Percentiles rank a stretch among this genome's conserved stretches.
These are phyloP conservation scores for Barbus barbus DNA, from an alignment of 2,113 vertebrate species.

Conservation along the genomic window DNA sequence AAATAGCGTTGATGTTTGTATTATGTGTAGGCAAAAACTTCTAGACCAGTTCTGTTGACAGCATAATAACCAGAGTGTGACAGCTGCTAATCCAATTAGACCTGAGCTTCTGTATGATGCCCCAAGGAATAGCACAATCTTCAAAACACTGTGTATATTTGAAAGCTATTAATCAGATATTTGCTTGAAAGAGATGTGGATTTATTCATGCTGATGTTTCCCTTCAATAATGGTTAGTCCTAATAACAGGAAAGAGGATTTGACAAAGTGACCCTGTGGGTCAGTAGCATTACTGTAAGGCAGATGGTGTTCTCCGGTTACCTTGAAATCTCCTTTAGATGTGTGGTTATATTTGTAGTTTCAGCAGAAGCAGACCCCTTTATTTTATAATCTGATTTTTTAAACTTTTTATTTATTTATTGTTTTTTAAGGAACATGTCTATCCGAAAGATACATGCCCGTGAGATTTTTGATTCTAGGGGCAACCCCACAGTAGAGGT, in stretches of 20 bases:
- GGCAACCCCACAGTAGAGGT: constrained; percentile 90
- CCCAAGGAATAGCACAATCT: not conserved
- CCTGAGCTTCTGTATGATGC: not conserved
- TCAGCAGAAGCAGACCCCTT: not conserved
- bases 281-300: constrained; percentile 12
- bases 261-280: not conserved
- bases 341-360: not conserved
- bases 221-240: not conserved
- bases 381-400: not conserved
- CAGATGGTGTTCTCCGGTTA: not conserved
- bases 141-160: not conserved
- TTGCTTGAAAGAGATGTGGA: not conserved
- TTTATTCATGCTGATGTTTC: not conserved
- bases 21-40: not conserved
- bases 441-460: constrained; percentile 76
- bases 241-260: constrained; percentile 17
- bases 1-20: not conserved
- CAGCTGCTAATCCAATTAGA: constrained; percentile 35
- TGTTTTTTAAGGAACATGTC: constrained; percentile 76
- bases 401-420: not conserved
- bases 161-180: not conserved
- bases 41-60: not conserved
- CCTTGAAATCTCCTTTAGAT: constrained; percentile 6
- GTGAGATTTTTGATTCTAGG: constrained; percentile 88
- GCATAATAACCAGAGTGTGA: not conserved